phyloP scores from a whole-genome alignment of 2,113 vertebrate species.

The Muscicapa adusta region DNA sequence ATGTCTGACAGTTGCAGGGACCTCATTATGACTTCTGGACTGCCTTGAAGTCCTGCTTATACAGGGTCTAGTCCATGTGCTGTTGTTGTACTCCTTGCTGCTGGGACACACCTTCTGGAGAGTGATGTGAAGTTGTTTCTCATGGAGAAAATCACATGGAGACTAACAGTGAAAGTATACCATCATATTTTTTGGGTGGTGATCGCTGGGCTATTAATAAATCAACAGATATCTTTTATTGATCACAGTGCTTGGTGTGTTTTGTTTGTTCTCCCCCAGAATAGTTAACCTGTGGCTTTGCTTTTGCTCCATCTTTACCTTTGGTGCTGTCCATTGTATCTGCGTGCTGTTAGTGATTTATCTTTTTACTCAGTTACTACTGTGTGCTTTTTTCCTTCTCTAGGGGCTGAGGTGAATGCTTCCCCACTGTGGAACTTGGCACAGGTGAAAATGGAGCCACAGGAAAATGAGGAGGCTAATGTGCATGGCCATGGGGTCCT shows the following conservation, averaged over 20 bases:
- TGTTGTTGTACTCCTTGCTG: neutral
- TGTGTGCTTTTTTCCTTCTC: neutral
- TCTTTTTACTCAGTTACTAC: neutral
- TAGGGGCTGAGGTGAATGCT: conserved; percentile 84
- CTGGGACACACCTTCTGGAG: neutral
- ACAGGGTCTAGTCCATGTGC: neutral
- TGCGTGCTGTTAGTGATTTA: neutral
- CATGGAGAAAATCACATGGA: neutral
- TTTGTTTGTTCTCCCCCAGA: neutral
- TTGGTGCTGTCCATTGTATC: neutral
- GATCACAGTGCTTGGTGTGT: neutral
- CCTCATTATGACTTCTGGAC: neutral
- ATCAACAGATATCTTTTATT: neutral
- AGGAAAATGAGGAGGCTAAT: conserved; percentile 88
- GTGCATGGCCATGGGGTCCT: conserved; percentile 82
- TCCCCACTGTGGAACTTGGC: conserved; percentile 91
- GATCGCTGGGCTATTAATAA: neutral
- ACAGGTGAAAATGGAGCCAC: conserved; percentile 96
- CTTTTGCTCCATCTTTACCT: neutral
- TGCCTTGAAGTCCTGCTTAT: neutral
- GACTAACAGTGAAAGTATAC: neutral
- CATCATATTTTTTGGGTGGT: neutral
- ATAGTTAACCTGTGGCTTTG: neutral
- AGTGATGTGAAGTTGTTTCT: neutral
- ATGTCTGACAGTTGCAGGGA: neutral